phyloP scores from a whole-genome alignment of 2,113 vertebrate genomes.

The Piliocolobus tephrosceles region DNA sequence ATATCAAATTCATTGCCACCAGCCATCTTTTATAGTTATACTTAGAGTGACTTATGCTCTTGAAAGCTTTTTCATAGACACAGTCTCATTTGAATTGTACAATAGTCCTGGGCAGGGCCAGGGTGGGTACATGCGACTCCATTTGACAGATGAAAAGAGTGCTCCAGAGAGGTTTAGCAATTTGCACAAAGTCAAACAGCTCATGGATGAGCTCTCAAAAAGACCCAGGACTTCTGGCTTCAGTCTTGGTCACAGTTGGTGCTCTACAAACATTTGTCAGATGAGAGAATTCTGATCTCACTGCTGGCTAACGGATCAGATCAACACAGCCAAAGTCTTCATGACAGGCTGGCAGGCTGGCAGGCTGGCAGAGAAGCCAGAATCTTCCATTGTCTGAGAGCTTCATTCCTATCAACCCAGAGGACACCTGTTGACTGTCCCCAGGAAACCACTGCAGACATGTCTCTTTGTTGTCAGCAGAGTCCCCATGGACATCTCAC shows the following conservation, averaged over 20 bases:
- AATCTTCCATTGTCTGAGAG: neutral
- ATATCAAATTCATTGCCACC: neutral
- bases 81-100: neutral
- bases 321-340: neutral
- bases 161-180: neutral
- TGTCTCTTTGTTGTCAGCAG: neutral
- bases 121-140: neutral
- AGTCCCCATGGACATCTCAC: neutral
- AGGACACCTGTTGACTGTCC: neutral
- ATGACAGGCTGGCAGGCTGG: neutral
- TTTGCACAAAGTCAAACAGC: neutral
- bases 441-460: neutral
- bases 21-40: neutral
- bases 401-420: neutral
- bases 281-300: neutral
- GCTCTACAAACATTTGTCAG: neutral
- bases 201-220: neutral
- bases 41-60: neutral
- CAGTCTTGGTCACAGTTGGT: neutral
- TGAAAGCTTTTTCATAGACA: neutral
- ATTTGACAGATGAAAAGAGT: neutral
- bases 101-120: too few species aligned
- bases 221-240: neutral
- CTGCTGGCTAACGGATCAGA: neutral
- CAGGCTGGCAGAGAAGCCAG: neutral